Base-by-base conservation (phyloP, 1,140 invertebrate species). In the Plutomurus gul region DNA sequence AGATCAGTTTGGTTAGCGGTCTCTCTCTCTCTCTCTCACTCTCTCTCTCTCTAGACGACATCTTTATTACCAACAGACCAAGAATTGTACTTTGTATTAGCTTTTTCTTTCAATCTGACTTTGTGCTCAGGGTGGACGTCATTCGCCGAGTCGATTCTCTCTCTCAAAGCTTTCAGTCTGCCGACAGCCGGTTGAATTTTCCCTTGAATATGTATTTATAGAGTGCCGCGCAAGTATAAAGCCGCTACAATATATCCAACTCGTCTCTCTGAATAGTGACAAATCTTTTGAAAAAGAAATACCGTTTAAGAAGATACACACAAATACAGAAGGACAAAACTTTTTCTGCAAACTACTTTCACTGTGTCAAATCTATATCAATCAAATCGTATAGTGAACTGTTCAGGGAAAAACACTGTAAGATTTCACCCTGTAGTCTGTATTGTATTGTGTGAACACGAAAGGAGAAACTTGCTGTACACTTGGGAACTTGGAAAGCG, bases 291-390 rank as follows among this genome's bases (percentile, higher is more conserved):
- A 36, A 36, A 27, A 27, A 30, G 20, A 65, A 65, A 49, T 49
- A 49, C 11, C 30, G 10, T 18, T 13, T 65, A 30, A 65, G 56
- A 36, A 65, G 27, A 33, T 65, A 33, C 22, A 51, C 11, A 51
- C 18, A n/a, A n/a, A n/a, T n/a, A n/a, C n/a, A n/a, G 18, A 0
- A 51, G 47, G 13, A 51, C 10, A 60, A 30, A 65, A 65, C 56
- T 65, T 65, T 65, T 16, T 16, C 27, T n/a, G 20, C 56, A 30
- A n/a, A 65, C 30, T 30, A 65, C 30, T 65, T 16, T 25, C 56
- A 65, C 56, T 65, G 56, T 65, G 56, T 65, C 56, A 65, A 65
- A 65, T 30, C 56, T 33, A 65, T 65, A 65, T 65, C 56, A 65
- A 65, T 65, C 56, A 65, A 65, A 65, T 65, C 56, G 30, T 33